Base-by-base conservation (phyloP, 2,113 vertebrate species). In the Mixornis gularis region DNA sequence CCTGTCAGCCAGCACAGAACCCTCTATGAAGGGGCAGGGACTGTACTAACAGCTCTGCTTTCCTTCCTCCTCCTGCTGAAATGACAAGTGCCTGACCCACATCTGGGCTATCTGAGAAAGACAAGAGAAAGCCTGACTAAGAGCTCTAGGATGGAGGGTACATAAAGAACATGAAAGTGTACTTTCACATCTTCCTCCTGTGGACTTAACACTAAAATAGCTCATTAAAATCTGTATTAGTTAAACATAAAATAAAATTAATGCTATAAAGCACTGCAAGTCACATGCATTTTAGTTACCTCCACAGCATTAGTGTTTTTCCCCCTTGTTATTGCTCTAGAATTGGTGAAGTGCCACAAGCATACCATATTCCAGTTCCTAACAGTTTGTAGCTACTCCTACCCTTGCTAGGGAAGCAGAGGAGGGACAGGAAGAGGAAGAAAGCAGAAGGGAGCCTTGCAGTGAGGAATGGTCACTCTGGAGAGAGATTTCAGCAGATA, bases 371-470 rank as follows among this genome's bases (percentile, higher is more conserved):
- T 85, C 65, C 79, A 82, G 68, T 52, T 95, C 92, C 96, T 96
- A 94, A 92, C 70, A 70, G 82, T 66, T 77, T 93, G 93, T 30
- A 96, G 93, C 96, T 97, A 97, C 97, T 97, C 98, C 98, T 98
- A 98, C 98, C 98, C 98, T 98, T 98, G 96, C 98, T 97, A 98
- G 94, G 97, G 97, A 98, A 97, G 97, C 98, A 94, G 97, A 97
- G 97, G 97, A 98, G 96, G 98, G 97, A 97, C 97, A 98, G 95
- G 97, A 98, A 95, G 97, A 98, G 94, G 98, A 98, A 96, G 97
- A 98, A 97, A 97, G 96, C 95, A 97, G 96, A 96, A 96, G 96
- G 94, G 93, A 97, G 96, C 96, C 95, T 94, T 96, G 96, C 93
- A 97, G 96, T 90, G 96, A 97, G 92, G 96, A 97, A 97, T 96